Percentiles rank a stretch among this genome's conserved stretches.
Conservation (phyloP, 2,113 vertebrate species). For the Kryptolebias marmoratus region DNA sequence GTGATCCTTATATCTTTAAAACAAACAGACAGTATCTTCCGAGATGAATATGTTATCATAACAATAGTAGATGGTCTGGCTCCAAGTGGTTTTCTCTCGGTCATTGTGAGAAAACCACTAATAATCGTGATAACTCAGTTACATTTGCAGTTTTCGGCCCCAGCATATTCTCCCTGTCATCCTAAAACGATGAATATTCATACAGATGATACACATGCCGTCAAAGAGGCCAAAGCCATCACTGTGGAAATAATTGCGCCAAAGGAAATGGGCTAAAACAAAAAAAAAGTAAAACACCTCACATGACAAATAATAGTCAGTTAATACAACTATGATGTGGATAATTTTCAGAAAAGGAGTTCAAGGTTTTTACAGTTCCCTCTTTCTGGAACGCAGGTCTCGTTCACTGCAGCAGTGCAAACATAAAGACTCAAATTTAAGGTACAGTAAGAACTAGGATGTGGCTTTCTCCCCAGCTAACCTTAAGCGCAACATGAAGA, state of each 20-base stretch:
- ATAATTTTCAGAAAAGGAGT: slow-evolving; percentile 45
- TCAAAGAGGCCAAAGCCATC: too few relatives aligned
- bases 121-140: too few relatives aligned
- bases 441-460: slow-evolving; percentile 24
- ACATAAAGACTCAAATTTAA: slow-evolving; percentile 33
- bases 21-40: too few relatives aligned
- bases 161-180: too few relatives aligned
- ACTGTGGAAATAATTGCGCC: neutral
- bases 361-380: slow-evolving; percentile 32
- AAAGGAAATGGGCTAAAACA: neutral
- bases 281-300: neutral
- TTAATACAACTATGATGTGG: neutral
- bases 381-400: slow-evolving; percentile 43
- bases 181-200: too few relatives aligned
- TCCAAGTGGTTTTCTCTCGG: too few relatives aligned
- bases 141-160: too few relatives aligned
- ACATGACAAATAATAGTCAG: neutral
- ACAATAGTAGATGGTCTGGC: too few relatives aligned
- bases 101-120: too few relatives aligned
- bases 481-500: neutral
- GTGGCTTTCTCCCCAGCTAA: slow-evolving; percentile 28
- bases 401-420: slow-evolving; percentile 21
- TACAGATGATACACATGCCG: too few relatives aligned
- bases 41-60: too few relatives aligned
- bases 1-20: too few relatives aligned